Base-by-base conservation (phyloP, 35 echinoderm and acorn worm genomes). In the Lytechinus variegatus region DNA sequence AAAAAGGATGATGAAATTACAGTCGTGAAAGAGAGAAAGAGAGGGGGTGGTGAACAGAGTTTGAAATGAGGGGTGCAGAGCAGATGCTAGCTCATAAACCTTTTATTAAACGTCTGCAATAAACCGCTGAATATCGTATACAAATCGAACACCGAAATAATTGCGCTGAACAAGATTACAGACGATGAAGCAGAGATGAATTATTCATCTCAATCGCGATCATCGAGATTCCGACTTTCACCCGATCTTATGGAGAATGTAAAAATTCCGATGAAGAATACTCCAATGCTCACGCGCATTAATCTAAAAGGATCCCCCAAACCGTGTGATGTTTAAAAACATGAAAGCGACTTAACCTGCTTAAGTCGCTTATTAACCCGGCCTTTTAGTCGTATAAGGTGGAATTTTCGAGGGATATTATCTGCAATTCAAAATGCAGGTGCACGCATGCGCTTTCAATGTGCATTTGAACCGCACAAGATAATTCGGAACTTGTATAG, bases 391-490 rank as follows among this genome's bases (percentile, higher is more conserved):
- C 16, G 66, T 79, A 24, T 79, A 21, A 79, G 19, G 66, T 16
- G n/a, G 66, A 19, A n/a, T 24, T 79, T 71, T 79, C n/a, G 16
- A 24, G 66, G 66, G 66, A 24, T 79, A 24, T 24, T 24, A 79
- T 79, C 66, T 79, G 66, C 14, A 79, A 79, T 79, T 79, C 66
- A 79, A n/a, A 79, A 79, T 79, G 66, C 66, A 79, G 66, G 19
- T 79, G 66, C 66, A 79, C n/a, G 33, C 33, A 44, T 44, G 33
- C 33, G 33, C 33, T 44, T 44, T 44, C 33, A 2, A 44, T 44
- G 33, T 44, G 33, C 33, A 44, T 44, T 44, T 44, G 33, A 44
- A 44, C 33, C 33, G 33, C 33, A 44, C 33, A 44, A 44, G 33
- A 44, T 44, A 44, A 44, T 44, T 44, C 33, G 2, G 33, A 44